phyloP scores from a whole-genome alignment of 2,888 invertebrate species.

The Sphaerophoria taeniata region DNA sequence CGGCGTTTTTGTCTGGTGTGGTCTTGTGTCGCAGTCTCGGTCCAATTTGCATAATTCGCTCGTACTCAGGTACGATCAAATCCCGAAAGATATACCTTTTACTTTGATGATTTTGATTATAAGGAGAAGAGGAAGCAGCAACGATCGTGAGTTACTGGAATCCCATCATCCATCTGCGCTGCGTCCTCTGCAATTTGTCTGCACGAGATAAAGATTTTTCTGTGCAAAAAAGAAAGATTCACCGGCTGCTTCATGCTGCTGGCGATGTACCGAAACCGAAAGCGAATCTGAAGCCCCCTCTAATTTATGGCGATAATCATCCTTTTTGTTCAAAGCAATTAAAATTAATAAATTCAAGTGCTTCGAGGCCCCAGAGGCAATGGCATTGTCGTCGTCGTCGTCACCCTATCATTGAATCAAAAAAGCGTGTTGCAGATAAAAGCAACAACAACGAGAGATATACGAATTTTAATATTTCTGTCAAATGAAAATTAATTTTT shows the following conservation, averaged over 20 bases:
- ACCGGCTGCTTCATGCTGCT: neutral
- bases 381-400: constrained; percentile 3
- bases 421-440: constrained; percentile 30
- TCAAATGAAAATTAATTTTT: constrained; percentile 81
- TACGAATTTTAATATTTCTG: constrained; percentile 79
- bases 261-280: neutral
- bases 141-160: constrained; percentile 71
- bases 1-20: constrained; percentile 43
- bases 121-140: constrained; percentile 16
- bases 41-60: constrained; percentile 70
- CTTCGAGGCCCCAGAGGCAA: constrained; percentile 46
- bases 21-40: constrained; percentile 23
- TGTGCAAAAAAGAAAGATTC: constrained; percentile 26
- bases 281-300: neutral
- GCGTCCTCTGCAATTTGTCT: constrained; percentile 65
- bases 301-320: constrained; percentile 73
- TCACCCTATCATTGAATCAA: constrained; percentile 12
- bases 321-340: constrained; percentile 77
- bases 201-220: constrained; percentile 64
- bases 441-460: constrained; percentile 23
- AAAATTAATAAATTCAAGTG: constrained; percentile 80
- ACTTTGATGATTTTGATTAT: constrained; percentile 53
- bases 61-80: constrained; percentile 14
- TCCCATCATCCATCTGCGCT: constrained; percentile 65
- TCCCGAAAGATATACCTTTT: constrained; percentile 21